Base-by-base conservation (phyloP, 2,113 vertebrate species). In the Sinocyclocheilus maitianheensis region DNA sequence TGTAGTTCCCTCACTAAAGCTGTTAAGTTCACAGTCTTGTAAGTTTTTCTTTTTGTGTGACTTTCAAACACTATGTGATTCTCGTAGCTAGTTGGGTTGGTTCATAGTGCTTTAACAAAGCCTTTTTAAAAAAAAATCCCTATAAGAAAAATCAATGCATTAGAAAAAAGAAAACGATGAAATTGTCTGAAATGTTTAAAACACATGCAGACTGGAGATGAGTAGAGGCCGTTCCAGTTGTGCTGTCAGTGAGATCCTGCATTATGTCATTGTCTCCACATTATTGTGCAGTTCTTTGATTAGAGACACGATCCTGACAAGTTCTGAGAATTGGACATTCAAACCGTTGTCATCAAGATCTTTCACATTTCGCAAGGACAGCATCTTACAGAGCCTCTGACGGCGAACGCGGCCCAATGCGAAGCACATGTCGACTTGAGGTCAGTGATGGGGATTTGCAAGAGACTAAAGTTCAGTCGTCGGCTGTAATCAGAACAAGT, bases 401-500 rank as follows among this genome's bases (percentile, higher is more conserved):
- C 12, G 24, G 11, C 11, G 4, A 40, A 9, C 14, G 6, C 13
- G 65, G 65, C 37, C 40, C 43, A 12, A 48, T 75, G 72, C 24
- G 43, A 51, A 76, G 87, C 88, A 90, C 67, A 86, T 88, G 84
- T 84, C 62, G 69, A 46, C 81, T 79, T 75, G 69, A 81, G 53
- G 48, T 16, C 72, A 76, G 43, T 9, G 72, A 51, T 16, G 72
- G 43, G 37, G 69, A 43, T 72, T 72, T 43, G 10, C 18, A 0
- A 5, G 69, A 72, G 72, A 76, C 7, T 48, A 76, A 51, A 76
- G 72, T 51, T 48, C 84, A 74, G 91, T 62, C 58, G 5, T 2
- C 22, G 92, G 91, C 90, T 92, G 91, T 92, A 94, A 94, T 95
- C 94, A 94, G 91, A 87, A 89, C 84, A 77, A 89, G 89, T 90